A percentile compares a stretch with the other conserved stretches of the same genome.
phyloP scores from a whole-genome alignment of 2,113 vertebrate species.

The Microcebus tavaratra region DNA sequence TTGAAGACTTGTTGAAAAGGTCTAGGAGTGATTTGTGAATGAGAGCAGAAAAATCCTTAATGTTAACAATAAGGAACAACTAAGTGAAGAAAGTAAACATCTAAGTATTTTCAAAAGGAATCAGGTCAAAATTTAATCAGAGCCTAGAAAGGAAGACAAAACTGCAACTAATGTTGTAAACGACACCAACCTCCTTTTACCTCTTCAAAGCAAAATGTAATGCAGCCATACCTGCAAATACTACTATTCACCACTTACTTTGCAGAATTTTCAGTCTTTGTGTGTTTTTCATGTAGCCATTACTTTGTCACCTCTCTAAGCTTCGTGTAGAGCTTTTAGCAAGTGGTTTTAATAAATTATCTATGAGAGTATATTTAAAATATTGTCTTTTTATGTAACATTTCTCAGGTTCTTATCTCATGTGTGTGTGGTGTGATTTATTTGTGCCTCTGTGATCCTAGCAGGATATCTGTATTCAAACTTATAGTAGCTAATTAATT shows the following conservation, averaged over 20 bases:
- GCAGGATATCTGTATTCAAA: constrained; percentile 9
- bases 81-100: not conserved
- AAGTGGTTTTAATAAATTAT: not conserved
- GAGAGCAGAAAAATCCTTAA: not conserved
- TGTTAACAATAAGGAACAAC: not conserved
- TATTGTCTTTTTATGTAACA: not conserved
- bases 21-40: constrained; percentile 9
- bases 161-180: not conserved
- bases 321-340: not conserved
- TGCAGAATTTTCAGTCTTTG: not conserved
- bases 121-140: not conserved
- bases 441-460: not conserved
- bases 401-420: not conserved
- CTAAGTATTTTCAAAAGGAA: constrained; percentile 28
- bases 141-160: not conserved
- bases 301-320: not conserved
- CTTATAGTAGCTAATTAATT: not conserved
- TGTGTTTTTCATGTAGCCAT: not conserved
- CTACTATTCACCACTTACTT: not conserved
- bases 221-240: not conserved
- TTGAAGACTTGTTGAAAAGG: not conserved
- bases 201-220: not conserved
- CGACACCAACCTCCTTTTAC: not conserved
- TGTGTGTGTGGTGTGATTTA: not conserved
- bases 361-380: not conserved